Base-by-base conservation (phyloP, 2,113 vertebrate species). In the Heliornis fulica region DNA sequence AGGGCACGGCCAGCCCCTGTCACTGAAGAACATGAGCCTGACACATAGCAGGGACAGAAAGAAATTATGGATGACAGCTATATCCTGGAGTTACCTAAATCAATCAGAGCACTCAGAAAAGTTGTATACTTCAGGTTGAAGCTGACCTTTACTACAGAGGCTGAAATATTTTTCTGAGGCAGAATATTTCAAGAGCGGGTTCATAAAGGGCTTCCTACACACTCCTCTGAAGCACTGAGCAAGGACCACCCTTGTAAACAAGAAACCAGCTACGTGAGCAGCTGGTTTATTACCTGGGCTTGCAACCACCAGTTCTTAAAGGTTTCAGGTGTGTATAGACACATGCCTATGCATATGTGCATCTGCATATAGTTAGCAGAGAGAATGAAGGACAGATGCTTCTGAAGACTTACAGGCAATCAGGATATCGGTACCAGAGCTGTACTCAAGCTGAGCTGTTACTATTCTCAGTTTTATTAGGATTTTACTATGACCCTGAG, bases 391-490 rank as follows among this genome's bases (percentile, higher is more conserved):
- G 74, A 43, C 15, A 93, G 82, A 77, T 80, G 71, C 63, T 91
- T 65, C 70, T 41, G 7, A 57, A 56, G 54, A 48, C 64, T 88
- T 51, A 38, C 0, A 83, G 68, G 50, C 75, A 90, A 77, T 59
- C 64, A 64, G 43, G 45, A 25, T 87, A 53, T 68, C 36, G 15
- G 78, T 68, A 46, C 38, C 23, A 77, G 43, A 72, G 56, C 40
- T 13, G 26, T n/a, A 81, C 60, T 88, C 48, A 63, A 60, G 38
- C 61, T 48, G 80, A 71, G 13, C 43, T 64, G 40, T 86, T 90
- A 75, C 64, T 88, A 75, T 90, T 92, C 89, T 76, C 80, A 71
- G 43, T 81, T 91, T 90, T 93, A 94, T 92, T 92, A 61, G 80
- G 60, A 84, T 94, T 90, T 95, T 43, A 64, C 61, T 95, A 74